Evolutionary conservation across 1,140 invertebrate species (phyloP), one percentile per base, ranked within the genome.

Genomic region (Ips nitidus): DNA sequence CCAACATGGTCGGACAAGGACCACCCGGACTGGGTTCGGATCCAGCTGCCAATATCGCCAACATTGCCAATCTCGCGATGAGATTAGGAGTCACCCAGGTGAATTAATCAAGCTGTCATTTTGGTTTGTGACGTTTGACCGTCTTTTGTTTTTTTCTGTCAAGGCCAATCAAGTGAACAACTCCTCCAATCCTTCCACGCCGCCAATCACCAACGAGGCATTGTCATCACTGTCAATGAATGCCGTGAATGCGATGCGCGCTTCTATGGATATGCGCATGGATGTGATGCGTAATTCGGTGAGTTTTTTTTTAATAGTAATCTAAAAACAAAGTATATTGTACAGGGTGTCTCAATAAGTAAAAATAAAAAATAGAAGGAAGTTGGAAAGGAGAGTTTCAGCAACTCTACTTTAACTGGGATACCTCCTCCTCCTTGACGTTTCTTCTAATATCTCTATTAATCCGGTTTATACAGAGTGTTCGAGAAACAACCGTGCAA

Each of bases 51-150:
- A 88, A 90, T 7, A 88, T 90, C 22, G 90, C 84, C 7, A 86
- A 87, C 64, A 86, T 92, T 43, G 91, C 91, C 3, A 92, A 91
- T 69, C 79, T 93, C 56, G 91, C 91, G 1, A 93, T 93, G 91
- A 83, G 91, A 70, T 89, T 93, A 82, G 86, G 86, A 61, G 79
- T 80, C 2, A 79, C 79, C 53, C 80, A 81, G 67, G 80, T 80
- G 71, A 69, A 37, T 41, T 59, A 59, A 59, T 1, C 45, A 52
- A 62, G 37, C 4, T 8, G 2, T n/a, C 2, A 59, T 41, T 22
- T 55, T 55, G 52, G 36, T 7, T 7, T 55, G 52, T 8, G 52
- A 55, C 37, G 4, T 22, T 22, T 22, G 22, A 22, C 5, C 5
- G n/a, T 6, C n/a, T n/a, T n/a, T 47, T 47, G 5, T 47, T 47